A percentile compares a stretch with the other conserved stretches of the same genome.
Evolutionary conservation across 2,113 vertebrate genomes (phyloP).

Genomic region (Centropus unirufus): DNA sequence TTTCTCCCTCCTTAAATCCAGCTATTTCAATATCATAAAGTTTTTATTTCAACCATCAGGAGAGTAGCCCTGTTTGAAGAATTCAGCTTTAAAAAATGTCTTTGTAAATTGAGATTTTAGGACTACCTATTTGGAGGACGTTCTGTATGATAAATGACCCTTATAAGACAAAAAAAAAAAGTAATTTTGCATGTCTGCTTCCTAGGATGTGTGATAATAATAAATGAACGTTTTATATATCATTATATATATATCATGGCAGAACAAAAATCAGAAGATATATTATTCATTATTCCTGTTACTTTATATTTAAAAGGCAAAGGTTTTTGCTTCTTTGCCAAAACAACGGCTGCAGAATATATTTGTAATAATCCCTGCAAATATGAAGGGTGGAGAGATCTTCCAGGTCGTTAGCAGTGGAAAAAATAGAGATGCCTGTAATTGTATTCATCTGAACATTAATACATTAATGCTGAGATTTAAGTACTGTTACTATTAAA

Average conservation of each 20-base stretch:
- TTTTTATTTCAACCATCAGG: constrained; percentile 51
- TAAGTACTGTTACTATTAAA: constrained; percentile 71
- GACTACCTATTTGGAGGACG: constrained; percentile 64
- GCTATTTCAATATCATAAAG: constrained; percentile 45
- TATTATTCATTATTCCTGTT: constrained; percentile 54
- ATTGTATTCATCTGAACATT: constrained; percentile 71
- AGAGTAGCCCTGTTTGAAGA: constrained; percentile 39
- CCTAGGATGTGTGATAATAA: constrained; percentile 67
- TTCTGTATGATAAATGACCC: constrained; percentile 62
- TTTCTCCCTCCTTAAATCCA: background rate
- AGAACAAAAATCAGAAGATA: constrained; percentile 52
- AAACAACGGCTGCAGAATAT: constrained; percentile 37
- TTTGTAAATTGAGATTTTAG: constrained; percentile 70
- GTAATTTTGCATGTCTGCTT: constrained; percentile 74
- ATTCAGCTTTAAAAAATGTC: constrained; percentile 66
- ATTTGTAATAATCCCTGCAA: constrained; percentile 13
- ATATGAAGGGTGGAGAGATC: constrained; percentile 26
- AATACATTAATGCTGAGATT: constrained; percentile 71
- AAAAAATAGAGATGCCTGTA: constrained; percentile 54
- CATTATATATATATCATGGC: constrained; percentile 56
- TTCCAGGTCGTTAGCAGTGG: constrained; percentile 51
- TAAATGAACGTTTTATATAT: constrained; percentile 75
- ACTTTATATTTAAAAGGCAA: constrained; percentile 64
- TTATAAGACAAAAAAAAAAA: constrained; percentile 46
- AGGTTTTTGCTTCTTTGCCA: constrained; percentile 51